Percentiles rank a stretch among this genome's conserved stretches.
Evolutionary conservation across 2,797 vertebrate genomes (phyloP).

Genomic region (Tadarida brasiliensis): DNA sequence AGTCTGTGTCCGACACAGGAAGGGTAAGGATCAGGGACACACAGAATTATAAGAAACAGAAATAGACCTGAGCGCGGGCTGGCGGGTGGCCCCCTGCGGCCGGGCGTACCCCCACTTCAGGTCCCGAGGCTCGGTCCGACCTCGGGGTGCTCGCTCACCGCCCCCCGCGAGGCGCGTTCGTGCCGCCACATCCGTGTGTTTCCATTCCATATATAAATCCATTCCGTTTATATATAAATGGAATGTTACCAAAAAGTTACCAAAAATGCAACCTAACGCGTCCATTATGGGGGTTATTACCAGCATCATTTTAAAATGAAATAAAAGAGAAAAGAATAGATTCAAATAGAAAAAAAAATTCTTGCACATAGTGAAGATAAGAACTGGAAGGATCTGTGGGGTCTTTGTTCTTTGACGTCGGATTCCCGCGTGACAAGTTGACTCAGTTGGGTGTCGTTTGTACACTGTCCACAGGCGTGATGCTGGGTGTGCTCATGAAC

Average conservation of each 20-base stretch:
- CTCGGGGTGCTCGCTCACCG: no score
- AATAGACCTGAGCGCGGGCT: no score
- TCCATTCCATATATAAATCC: no score
- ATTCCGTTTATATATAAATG: no score
- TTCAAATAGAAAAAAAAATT: background rate
- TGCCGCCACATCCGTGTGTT: background rate
- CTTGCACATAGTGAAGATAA: background rate
- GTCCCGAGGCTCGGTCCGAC: no score
- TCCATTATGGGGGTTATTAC: background rate
- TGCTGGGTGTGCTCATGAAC: background rate
- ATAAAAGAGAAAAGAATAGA: background rate
- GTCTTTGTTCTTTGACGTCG: background rate
- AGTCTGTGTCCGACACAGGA: background rate
- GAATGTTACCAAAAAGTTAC: no score
- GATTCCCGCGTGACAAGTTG: background rate
- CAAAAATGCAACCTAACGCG: background rate
- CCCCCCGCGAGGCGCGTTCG: no score
- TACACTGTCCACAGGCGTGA: background rate
- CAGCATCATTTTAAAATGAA: conserved; percentile 29
- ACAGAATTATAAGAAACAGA: background rate
- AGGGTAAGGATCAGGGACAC: background rate
- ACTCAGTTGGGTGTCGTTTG: background rate
- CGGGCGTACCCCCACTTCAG: background rate
- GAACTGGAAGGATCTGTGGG: background rate
- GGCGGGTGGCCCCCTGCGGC: no score